Base-by-base conservation (phyloP, 2,888 invertebrate species). In the Diadegma fenestrale region DNA sequence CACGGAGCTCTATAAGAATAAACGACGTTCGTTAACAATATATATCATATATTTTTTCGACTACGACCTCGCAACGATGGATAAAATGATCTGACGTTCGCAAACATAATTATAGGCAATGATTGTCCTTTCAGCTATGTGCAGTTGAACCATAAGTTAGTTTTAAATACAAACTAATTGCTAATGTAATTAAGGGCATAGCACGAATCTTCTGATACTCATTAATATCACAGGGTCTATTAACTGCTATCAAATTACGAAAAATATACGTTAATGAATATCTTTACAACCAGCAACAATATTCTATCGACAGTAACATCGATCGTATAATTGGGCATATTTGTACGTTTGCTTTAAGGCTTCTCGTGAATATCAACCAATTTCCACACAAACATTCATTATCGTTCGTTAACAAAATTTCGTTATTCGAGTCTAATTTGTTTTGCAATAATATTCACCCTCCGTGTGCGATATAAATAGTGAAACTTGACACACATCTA, bases 291-390 rank as follows among this genome's bases (percentile, higher is more conserved):
- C 83, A 87, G 80, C 82, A 64, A 72, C 48, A 19, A 68, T 30
- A 75, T 66, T 51, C 22, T 4, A 7, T 37, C 37, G 8, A 37
- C 10, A 7, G 37, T 37, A 37, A 37, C 37, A 37, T 37, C 37
- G 37, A 37, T 37, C 86, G 41, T 76, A 10, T 80, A 22, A 76
- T 54, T 77, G 51, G 51, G 33, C 19, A 37, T 76, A 30, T 71
- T 63, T 64, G 72, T 78, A 64, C 54, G 54, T 72, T 77, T 61
- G 22, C 58, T 83, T 77, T 82, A 90, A 90, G 90, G 90, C 90
- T 86, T 85, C 75, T 79, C 58, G 88, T 90, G 87, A 88, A 51
- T 76, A 26, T 83, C 61, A 85, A 83, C 76, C 66, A 82, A 84
- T 83, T n/a, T n/a, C n/a, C 12, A 66, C 45, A 76, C 48, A 87